Base-by-base conservation (phyloP, 2,888 invertebrate genomes). In the Leistus spinibarbis region DNA sequence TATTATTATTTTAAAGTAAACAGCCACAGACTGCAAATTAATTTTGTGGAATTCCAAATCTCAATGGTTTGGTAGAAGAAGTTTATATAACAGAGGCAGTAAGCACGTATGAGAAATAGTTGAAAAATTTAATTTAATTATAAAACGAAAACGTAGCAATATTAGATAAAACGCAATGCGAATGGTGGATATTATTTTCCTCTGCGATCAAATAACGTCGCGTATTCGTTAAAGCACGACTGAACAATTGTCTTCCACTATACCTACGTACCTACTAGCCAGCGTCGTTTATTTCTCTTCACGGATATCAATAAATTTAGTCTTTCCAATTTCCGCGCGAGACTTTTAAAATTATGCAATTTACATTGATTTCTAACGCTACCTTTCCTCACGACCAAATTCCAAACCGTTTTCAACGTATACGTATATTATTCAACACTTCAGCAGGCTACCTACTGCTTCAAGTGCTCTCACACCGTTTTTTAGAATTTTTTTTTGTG, bases 331-430 rank as follows among this genome's bases (percentile, higher is more conserved):
- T 73, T 73, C 73, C 73, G 73, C 1, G 20, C 66, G 73, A 73
- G 67, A 67, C 60, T 62, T 60, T 73, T 73, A 73, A 73, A 73
- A 73, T 73, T 73, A 73, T 73, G 73, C 73, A 73, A 73, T 66
- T 67, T 53, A 22, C 73, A 73, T 73, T 73, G 73, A 73, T 73
- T 73, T 73, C 65, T 65, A 40, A 40, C 40, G 40, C 13, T 40
- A 40, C 40, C 40, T 40, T 40, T 40, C 40, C 40, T 40, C 40
- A 13, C 1, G 7, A 40, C 40, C 7, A 7, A 40, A 40, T 40
- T 40, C 40, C 40, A 10, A 40, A 40, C 40, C 40, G 40, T 40
- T 40, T 40, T 40, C 7, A 40, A 40, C 5, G 40, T 40, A 40
- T 40, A n/a, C n/a, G n/a, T n/a, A n/a, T n/a, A n/a, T n/a, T n/a